These are phyloP conservation scores for Apamea sordens DNA, from an alignment of 2,888 invertebrate species.

Conservation along the genomic window DNA sequence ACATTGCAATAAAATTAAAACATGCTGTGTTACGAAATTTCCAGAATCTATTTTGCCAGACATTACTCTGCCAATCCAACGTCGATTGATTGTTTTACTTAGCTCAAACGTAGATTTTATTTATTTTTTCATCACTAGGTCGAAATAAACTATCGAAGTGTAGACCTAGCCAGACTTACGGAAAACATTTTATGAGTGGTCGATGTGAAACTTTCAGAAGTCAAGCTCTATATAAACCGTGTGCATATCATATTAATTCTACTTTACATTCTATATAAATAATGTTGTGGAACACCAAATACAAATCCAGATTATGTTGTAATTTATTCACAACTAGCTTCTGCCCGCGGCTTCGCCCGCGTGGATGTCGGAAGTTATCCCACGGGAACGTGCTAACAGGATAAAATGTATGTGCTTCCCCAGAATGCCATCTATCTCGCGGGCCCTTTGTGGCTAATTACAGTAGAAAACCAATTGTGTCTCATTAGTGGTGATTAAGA, in stretches of 20 bases:
- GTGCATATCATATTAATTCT: conserved; percentile 18
- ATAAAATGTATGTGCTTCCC: too few species aligned
- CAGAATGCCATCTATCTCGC: too few species aligned
- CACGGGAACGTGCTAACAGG: too few species aligned
- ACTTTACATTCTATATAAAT: conserved; percentile 32
- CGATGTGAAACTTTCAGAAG: conserved; percentile 41
- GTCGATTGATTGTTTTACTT: conserved; percentile 43
- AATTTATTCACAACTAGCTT: conserved; percentile 62
- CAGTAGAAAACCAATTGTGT: too few species aligned
- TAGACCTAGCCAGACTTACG: conserved; percentile 19
- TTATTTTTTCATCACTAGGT: conserved; percentile 37
- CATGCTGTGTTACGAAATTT: neutral
- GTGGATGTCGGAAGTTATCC: too few species aligned
- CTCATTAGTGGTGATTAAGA: too few species aligned
- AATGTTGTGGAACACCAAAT: conserved; percentile 35
- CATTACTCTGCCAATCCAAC: conserved; percentile 37
- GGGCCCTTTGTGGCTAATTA: too few species aligned
- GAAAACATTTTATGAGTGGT: conserved; percentile 29
- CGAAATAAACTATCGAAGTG: conserved; percentile 46
- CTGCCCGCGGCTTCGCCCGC: too few species aligned
- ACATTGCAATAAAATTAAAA: conserved; percentile 6
- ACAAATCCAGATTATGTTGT: conserved; percentile 50
- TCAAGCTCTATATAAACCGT: conserved; percentile 11
- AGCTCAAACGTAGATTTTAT: conserved; percentile 22
- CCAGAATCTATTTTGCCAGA: conserved; percentile 20